Percentiles rank a stretch among this genome's conserved stretches.
These are phyloP conservation scores for Macropodus opercularis DNA, from an alignment of 2,797 vertebrate genomes.

Conservation along the genomic window DNA sequence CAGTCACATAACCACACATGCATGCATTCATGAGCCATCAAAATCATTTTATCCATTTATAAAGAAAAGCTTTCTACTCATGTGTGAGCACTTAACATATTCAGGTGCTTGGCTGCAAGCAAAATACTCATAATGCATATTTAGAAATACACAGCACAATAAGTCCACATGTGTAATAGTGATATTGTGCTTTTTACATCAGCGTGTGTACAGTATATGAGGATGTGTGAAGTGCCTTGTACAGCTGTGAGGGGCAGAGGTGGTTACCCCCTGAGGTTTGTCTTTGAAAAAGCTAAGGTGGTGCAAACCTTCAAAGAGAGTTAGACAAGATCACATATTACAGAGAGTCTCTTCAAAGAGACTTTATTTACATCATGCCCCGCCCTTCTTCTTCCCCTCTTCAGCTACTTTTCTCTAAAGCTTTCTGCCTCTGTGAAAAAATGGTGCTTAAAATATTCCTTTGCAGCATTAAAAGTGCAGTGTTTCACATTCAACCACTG, in stretches of 20 bases:
- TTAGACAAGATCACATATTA: conserved; percentile 64
- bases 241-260: conserved; percentile 49
- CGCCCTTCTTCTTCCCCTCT: conserved; percentile 26
- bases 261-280: conserved; percentile 51
- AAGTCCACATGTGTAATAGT: conserved; percentile 3
- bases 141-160: not conserved
- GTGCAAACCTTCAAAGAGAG: conserved; percentile 69
- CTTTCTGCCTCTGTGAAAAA: conserved; percentile 36
- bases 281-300: conserved; percentile 67
- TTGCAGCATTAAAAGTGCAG: conserved; percentile 3
- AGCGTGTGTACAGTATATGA: conserved; percentile 6
- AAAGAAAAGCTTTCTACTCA: conserved; percentile 6
- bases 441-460: conserved; percentile 40
- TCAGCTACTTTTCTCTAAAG: conserved; percentile 52
- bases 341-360: conserved; percentile 63
- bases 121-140: not conserved
- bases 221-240: conserved; percentile 19
- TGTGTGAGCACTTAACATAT: not conserved
- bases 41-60: conserved; percentile 10
- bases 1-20: not conserved
- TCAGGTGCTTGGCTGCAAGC: not conserved
- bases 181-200: conserved; percentile 2
- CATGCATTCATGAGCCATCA: conserved; percentile 10
- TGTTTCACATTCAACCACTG: conserved; percentile 8
- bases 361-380: conserved; percentile 69